Base-by-base conservation (phyloP, 2,797 vertebrate genomes). In the Gallirallus australis region DNA sequence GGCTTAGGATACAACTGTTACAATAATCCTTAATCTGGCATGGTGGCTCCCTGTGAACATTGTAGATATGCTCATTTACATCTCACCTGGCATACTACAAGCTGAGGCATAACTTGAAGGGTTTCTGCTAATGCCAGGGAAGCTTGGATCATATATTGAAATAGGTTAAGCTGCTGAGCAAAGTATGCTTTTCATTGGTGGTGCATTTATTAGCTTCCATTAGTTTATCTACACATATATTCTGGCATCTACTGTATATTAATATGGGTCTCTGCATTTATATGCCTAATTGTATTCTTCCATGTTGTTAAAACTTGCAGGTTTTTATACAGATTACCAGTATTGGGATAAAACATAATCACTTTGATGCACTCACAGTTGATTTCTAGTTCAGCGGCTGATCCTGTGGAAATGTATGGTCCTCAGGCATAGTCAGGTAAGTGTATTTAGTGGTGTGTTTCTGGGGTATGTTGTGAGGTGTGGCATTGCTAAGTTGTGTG, bases 211-310 rank as follows among this genome's bases (percentile, higher is more conserved):
- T 42, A 63, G 16, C 60, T 91, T 79, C 24, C 21, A 40, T 80
- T 61, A 42, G 15, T 65, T 89, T 80, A 65, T 72, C 91, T 82
- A 65, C 27, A n/a, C 7, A 30, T 82, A n/a, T 89, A 35, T 86
- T 59, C 71, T 89, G 40, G 27, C 30, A 54, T 39, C 33, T 71
- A 42, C 45, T 82, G 39, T 59, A 21, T 60, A 14, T 85, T 59
- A 37, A 54, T 35, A 35, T 3, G 7, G 6, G 37, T 30, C 24
- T 91, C 57, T 60, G 27, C 30, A 19, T 82, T 92, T 64, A 8
- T 59, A 13, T 4, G 3, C 30, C 39, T 48, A 37, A 31, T 50
- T 80, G 9, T 69, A 11, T 57, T 90, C 18, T 87, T 89, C 25
- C 6, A 3, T 68, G 45, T 31, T 64, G 40, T 63, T 77, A 56